Conservation (phyloP, 2,888 invertebrate species). For the Deladenus siricidicola region DNA sequence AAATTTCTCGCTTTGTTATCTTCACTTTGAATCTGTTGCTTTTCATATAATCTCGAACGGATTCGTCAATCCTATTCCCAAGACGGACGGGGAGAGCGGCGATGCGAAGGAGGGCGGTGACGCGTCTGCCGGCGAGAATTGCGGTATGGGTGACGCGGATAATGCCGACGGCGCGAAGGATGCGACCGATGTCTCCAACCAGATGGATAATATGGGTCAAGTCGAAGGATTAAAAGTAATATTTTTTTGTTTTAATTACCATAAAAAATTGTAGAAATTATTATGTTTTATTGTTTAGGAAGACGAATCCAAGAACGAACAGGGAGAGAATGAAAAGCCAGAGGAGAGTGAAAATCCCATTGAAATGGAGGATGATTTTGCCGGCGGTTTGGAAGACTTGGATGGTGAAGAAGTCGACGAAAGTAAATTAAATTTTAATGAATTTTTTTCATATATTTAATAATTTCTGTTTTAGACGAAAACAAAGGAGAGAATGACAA, state of each 20-base stretch:
- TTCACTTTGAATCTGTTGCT: constrained; percentile 1
- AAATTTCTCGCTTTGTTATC: constrained; percentile 4
- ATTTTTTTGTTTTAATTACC: not conserved
- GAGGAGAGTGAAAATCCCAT: constrained; percentile 47
- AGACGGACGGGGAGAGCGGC: constrained; percentile 61
- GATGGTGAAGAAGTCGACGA: constrained; percentile 64
- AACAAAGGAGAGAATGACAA: constrained; percentile 28
- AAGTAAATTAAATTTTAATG: constrained; percentile 19
- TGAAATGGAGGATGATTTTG: constrained; percentile 53
- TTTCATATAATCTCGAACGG: constrained; percentile 60
- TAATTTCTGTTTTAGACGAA: not conserved
- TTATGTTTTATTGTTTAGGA: constrained; percentile 8
- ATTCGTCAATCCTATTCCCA: constrained; percentile 71
- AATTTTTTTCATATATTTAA: not conserved
- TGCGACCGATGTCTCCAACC: constrained; percentile 86
- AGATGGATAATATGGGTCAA: constrained; percentile 65
- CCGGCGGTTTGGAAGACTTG: constrained; percentile 48
- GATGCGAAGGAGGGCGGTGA: constrained; percentile 29
- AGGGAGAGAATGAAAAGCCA: constrained; percentile 7
- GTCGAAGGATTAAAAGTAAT: constrained; percentile 42
- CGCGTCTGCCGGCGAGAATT: constrained; percentile 42
- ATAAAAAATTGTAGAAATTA: too few species aligned
- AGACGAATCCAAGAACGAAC: constrained; percentile 60
- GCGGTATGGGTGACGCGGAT: constrained; percentile 31
- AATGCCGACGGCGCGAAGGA: constrained; percentile 57